Base-by-base conservation (phyloP, 1,140 invertebrate genomes). In the Drosophila oshimai region DNA sequence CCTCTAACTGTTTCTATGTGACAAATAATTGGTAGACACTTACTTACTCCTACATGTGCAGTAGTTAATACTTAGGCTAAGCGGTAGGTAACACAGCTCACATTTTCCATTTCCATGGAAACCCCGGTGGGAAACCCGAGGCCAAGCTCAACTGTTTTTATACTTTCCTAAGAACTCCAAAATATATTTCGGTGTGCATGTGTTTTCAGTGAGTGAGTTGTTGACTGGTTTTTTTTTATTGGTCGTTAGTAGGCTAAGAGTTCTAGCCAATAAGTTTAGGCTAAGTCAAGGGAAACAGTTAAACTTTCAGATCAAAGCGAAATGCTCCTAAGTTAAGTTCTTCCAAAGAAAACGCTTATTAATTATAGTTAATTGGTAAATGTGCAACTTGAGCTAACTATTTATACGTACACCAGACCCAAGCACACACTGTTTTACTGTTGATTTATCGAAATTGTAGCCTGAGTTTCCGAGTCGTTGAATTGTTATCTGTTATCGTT, bases 1-100 rank as follows among this genome's bases (percentile, higher is more conserved):
- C 86, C 86, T 89, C 73, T 64, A 73, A 74, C 72, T 86, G 80
- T 89, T 89, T 89, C 86, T 86, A 86, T 77, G 76, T 89, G 86
- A 89, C 86, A 89, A 89, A 89, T 89, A 89, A 89, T 87, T 67
- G 45, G 41, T 67, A 50, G 60, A 64, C 41, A 49, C 60, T 41
- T 49, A 49, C 60, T 41, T 39, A 49, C 60, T 49, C 20, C 10
- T 39, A 29, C 26, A 22, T 29, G 24, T 44, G 39, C 49, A 61
- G 42, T 62, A 50, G 58, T 70, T 71, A 49, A 46, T 68, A 69
- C 39, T 31, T 67, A 44, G 45, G 36, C 73, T 24, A 33, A 24
- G 34, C 34, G 9, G 7, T 53, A 53, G 64, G 29, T 28, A 12
- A 17, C 68, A 55, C 41, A 33, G 24, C 58, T 26, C 57, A 44